Base-by-base conservation (phyloP, 2,888 invertebrate genomes). In the Tipula confusa region DNA sequence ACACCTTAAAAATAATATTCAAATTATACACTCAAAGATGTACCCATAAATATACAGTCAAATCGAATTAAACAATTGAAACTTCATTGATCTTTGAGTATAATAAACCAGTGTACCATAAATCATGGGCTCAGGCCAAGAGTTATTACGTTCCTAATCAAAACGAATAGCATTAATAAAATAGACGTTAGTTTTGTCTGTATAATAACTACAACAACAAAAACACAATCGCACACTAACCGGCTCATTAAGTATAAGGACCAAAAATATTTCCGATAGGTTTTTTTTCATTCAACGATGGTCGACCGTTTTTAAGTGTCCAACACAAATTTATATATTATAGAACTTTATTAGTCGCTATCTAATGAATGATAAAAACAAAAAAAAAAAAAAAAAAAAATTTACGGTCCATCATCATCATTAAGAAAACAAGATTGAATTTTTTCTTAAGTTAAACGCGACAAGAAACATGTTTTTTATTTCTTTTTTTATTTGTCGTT, bases 401-500 rank as follows among this genome's bases (percentile, higher is more conserved):
- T n/a, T n/a, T n/a, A 24, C 64, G 24, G 18, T 64, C 64, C 64
- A 11, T 64, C 64, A 64, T 64, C 64, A 64, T 64, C 64, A 64
- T 64, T 64, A 64, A 64, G 64, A 64, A 64, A 64, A 64, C 64
- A 64, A 64, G 64, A 64, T 24, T 64, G 64, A 64, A 64, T 64
- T 24, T 24, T 64, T 64, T 64, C 24, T 64, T 64, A 64, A 64
- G 64, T 64, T 24, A 64, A 64, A 82, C 82, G 82, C 82, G 82
- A 82, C 82, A 82, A 82, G 38, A 82, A 82, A 82, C 82, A 36
- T 82, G 82, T 82, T 82, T 64, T 64, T 64, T 64, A 64, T 64
- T 7, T 64, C 24, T 64, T n/a, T n/a, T n/a, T n/a, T n/a, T n/a
- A n/a, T n/a, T n/a, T n/a, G n/a, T n/a, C n/a, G n/a, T n/a, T 64